phyloP scores from a whole-genome alignment of 2,797 vertebrate genomes.

The Myotis findleyi region DNA sequence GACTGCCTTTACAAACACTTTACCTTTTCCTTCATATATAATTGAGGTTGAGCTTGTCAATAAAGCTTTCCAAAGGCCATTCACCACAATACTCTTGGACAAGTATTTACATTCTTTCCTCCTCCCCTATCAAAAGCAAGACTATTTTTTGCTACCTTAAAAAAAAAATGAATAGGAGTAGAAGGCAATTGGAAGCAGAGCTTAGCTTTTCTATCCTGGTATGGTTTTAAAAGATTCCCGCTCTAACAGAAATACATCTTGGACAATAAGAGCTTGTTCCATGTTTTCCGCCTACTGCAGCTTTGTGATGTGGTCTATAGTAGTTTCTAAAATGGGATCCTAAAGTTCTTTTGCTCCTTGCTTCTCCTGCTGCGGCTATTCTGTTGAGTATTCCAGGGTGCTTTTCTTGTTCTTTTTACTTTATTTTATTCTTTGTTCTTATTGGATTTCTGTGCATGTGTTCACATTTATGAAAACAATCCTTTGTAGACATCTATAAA shows the following conservation, averaged over 20 bases:
- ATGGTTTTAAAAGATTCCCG: constrained; percentile 38
- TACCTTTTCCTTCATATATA: constrained; percentile 78
- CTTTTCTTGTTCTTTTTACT: neutral
- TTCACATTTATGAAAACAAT: constrained; percentile 42
- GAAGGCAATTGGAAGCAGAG: constrained; percentile 51
- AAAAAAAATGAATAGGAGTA: constrained; percentile 54
- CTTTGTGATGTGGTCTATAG: constrained; percentile 41
- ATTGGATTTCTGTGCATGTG: constrained; percentile 16
- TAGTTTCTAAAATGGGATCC: constrained; percentile 39
- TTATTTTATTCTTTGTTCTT: neutral
- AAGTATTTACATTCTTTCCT: constrained; percentile 76
- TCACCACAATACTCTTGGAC: constrained; percentile 65
- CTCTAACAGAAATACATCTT: neutral
- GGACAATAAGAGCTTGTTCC: constrained; percentile 50
- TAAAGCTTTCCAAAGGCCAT: constrained; percentile 73
- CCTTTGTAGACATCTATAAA: neutral
- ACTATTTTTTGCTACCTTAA: constrained; percentile 63
- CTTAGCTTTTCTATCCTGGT: constrained; percentile 40
- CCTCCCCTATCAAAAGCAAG: constrained; percentile 65
- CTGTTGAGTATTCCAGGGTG: neutral
- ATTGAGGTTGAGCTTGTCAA: constrained; percentile 77
- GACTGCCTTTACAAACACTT: constrained; percentile 71
- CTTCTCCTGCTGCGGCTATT: constrained; percentile 57
- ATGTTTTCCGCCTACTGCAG: constrained; percentile 23
- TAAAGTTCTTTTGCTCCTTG: constrained; percentile 30